Percentiles rank a stretch among this genome's conserved stretches.
These are phyloP conservation scores for Myotis planiceps DNA, from an alignment of 2,797 vertebrate genomes.

Conservation along the genomic window DNA sequence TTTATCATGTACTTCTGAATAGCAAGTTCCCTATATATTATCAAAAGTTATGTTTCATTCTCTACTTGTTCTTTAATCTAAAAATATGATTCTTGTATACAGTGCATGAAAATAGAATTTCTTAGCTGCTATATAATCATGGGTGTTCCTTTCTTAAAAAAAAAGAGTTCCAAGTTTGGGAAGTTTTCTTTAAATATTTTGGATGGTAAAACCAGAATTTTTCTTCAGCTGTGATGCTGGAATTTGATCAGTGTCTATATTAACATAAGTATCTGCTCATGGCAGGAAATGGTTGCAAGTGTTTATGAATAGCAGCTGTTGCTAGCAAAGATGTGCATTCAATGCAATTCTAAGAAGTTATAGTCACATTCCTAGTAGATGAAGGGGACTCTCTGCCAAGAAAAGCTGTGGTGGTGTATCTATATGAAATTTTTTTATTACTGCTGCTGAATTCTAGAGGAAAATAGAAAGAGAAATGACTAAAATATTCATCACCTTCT, in stretches of 20 bases:
- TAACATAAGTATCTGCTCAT: constrained; percentile 58
- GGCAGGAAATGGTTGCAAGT: constrained; percentile 64
- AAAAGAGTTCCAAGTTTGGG: constrained; percentile 30
- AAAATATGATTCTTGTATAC: neutral
- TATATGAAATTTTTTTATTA: constrained; percentile 59
- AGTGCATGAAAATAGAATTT: constrained; percentile 39
- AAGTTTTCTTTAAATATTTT: constrained; percentile 66
- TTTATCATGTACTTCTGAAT: neutral
- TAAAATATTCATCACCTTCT: constrained; percentile 72
- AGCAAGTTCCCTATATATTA: neutral
- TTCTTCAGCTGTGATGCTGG: constrained; percentile 62
- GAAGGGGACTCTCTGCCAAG: constrained; percentile 34
- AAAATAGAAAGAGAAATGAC: constrained; percentile 58
- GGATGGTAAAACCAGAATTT: constrained; percentile 36
- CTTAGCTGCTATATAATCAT: constrained; percentile 2
- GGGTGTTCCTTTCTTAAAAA: neutral
- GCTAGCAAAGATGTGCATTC: constrained; percentile 52
- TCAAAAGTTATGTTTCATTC: constrained; percentile 10
- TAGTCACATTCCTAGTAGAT: constrained; percentile 44
- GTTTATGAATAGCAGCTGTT: constrained; percentile 67
- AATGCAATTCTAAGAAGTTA: constrained; percentile 48
- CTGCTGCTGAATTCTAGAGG: constrained; percentile 3
- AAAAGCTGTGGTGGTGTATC: constrained; percentile 51
- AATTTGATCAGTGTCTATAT: constrained; percentile 68
- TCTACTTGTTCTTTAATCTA: constrained; percentile 41